A percentile compares a stretch with the other conserved stretches of the same genome.
These are phyloP conservation scores for Scomber japonicus DNA, from an alignment of 2,113 vertebrate species.

Conservation along the genomic window DNA sequence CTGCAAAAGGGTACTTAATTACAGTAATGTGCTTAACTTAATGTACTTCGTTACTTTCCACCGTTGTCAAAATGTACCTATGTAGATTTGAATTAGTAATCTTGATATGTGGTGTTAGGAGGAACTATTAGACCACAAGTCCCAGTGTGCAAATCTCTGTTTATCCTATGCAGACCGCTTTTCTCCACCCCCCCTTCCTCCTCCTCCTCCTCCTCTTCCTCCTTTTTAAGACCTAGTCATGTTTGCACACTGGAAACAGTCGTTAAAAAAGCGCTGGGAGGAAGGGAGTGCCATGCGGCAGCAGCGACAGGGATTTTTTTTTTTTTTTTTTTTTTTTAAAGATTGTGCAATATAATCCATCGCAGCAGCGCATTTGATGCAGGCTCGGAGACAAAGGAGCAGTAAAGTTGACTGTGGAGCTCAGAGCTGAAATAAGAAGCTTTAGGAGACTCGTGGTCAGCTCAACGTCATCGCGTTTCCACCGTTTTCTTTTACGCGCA, in stretches of 20 bases:
- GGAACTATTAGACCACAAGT: constrained; percentile 57
- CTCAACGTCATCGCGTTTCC: constrained; percentile 43
- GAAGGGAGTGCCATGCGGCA: constrained; percentile 63
- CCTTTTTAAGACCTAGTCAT: constrained; percentile 3
- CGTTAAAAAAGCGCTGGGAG: constrained; percentile 57
- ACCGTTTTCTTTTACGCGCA: constrained; percentile 19
- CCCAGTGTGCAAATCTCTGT: constrained; percentile 71
- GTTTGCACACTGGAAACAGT: constrained; percentile 30
- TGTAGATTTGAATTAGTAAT: not conserved
- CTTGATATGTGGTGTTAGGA: constrained; percentile 1
- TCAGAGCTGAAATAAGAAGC: constrained; percentile 58
- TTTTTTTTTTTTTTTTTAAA: not conserved
- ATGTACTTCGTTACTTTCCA: no score
- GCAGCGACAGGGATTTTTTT: constrained; percentile 8
- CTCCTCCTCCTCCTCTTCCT: constrained; percentile 1
- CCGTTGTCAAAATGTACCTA: not conserved
- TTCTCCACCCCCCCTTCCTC: constrained; percentile 17
- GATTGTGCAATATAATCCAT: constrained; percentile 59
- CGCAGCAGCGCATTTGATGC: constrained; percentile 1
- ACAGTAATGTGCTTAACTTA: no score
- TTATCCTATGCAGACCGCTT: constrained; percentile 38
- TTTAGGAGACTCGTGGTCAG: constrained; percentile 58
- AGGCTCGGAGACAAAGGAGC: constrained; percentile 43
- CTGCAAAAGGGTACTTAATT: no score
- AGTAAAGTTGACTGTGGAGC: constrained; percentile 9